phyloP scores from a whole-genome alignment of 2,797 vertebrate species.

The Esox lucius region DNA sequence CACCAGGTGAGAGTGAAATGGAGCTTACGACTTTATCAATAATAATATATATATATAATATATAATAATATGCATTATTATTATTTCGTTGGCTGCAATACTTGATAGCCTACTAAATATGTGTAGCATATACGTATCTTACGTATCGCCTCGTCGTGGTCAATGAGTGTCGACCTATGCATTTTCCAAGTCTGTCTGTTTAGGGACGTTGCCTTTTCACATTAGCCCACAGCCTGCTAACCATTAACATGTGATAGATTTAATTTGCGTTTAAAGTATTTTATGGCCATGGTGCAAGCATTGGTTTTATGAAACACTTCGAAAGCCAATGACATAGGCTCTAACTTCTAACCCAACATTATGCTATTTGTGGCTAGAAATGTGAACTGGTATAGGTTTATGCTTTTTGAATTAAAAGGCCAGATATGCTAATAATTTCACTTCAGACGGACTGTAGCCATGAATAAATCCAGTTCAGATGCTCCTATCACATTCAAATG shows the following conservation, averaged over 20 bases:
- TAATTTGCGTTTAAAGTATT: slow-evolving; percentile 34
- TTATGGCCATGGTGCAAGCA: slow-evolving; percentile 25
- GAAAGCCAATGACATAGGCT: slow-evolving; percentile 32
- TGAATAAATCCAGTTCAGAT: not conserved
- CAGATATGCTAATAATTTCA: not conserved
- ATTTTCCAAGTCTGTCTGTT: slow-evolving; percentile 10
- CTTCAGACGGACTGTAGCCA: not conserved
- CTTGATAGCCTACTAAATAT: not conserved
- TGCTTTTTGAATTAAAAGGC: not conserved
- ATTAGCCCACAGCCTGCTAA: slow-evolving; percentile 22
- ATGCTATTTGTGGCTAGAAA: not conserved
- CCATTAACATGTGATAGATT: slow-evolving; percentile 41
- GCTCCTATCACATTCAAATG: not conserved
- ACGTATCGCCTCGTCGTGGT: not conserved
- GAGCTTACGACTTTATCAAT: not conserved
- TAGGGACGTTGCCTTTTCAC: slow-evolving; percentile 12
- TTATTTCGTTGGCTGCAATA: not conserved
- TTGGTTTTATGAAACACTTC: slow-evolving; percentile 45
- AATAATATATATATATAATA: not conserved
- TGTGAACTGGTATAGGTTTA: not conserved
- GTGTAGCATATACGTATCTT: not conserved
- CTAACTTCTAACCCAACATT: slow-evolving; percentile 10
- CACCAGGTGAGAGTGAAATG: not conserved
- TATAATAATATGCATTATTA: no score
- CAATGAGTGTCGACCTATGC: not conserved